A percentile compares a stretch with the other conserved stretches of the same genome.
phyloP scores from a whole-genome alignment of 2,888 invertebrate species.

The Catocala nupta region DNA sequence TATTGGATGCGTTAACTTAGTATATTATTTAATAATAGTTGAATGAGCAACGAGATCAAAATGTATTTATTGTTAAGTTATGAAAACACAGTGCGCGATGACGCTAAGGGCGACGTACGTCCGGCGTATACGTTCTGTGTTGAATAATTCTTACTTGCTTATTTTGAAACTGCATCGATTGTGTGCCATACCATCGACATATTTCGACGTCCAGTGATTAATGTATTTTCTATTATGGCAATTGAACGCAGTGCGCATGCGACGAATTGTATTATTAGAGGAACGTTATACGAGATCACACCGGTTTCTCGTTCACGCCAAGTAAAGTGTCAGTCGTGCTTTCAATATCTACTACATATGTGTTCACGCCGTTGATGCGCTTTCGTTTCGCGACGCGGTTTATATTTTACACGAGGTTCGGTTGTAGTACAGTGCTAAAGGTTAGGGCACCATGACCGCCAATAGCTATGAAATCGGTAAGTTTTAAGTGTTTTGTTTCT shows the following conservation, averaged over 20 bases:
- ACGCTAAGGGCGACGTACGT: conserved; percentile 36
- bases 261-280: conserved; percentile 78
- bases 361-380: conserved; percentile 47
- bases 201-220: conserved; percentile 74
- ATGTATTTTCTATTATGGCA: conserved; percentile 80
- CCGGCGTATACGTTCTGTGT: conserved; percentile 61
- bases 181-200: conserved; percentile 62
- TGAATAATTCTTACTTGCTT: conserved; percentile 68
- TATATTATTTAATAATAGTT: neutral
- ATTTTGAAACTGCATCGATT: conserved; percentile 79
- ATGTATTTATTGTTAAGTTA: conserved; percentile 27
- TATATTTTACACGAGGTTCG: conserved; percentile 40
- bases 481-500: conserved; percentile 31
- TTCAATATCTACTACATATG: conserved; percentile 53
- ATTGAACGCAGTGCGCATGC: conserved; percentile 82
- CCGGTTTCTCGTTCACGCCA: conserved; percentile 56
- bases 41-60: conserved; percentile 13
- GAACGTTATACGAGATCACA: conserved; percentile 71
- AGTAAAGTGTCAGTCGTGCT: conserved; percentile 58
- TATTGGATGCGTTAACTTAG: neutral
- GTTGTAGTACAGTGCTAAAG: conserved; percentile 38
- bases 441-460: conserved; percentile 56
- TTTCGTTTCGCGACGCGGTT: conserved; percentile 34
- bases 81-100: conserved; percentile 33
- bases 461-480: conserved; percentile 60